Evolutionary conservation across 2,797 vertebrate genomes (phyloP), one percentile per base, ranked within the genome.

Genomic region (Coilia nasus): DNA sequence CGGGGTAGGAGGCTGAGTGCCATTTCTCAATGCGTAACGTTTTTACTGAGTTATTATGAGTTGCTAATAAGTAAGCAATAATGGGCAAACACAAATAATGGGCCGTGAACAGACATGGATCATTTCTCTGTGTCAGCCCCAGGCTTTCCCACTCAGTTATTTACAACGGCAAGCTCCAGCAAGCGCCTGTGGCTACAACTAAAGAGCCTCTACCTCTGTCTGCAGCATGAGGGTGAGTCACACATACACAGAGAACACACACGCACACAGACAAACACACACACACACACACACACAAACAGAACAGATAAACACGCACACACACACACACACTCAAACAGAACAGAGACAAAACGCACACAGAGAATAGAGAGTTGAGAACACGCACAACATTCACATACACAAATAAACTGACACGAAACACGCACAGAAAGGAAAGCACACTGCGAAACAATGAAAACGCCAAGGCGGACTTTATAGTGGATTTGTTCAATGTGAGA

Each of bases 81-180:
- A 78, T 78, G 71, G 71, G 19, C 35, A 78, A 78, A 78, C 71
- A 78, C 71, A 78, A 78, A 78, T 78, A 78, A 78, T 78, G 71
- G 71, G 71, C 35, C 19, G 35, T 78, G 71, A 78, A 78, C 19
- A 41, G 35, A 78, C 71, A 1, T n/a, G 71, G 71, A 78, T 78
- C 71, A 78, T 78, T 78, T 78, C 31, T 78, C 71, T 78, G 31
- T 78, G 71, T 78, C 71, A 21, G 71, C 71, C 35, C 7, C 0
- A 5, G 71, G 71, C 71, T 44, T 44, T 21, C 15, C 71, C 44
- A 44, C 35, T 41, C 31, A 41, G 71, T 78, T 78, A 78, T 78
- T 78, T 78, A 78, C 71, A 19, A 44, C 71, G 7, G 35, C 15
- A n/a, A 44, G 31, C 35, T 78, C 31, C 71, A 78, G 71, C 71